phyloP scores from a whole-genome alignment of 1,140 invertebrate species.

The Lepidurus arcticus region DNA sequence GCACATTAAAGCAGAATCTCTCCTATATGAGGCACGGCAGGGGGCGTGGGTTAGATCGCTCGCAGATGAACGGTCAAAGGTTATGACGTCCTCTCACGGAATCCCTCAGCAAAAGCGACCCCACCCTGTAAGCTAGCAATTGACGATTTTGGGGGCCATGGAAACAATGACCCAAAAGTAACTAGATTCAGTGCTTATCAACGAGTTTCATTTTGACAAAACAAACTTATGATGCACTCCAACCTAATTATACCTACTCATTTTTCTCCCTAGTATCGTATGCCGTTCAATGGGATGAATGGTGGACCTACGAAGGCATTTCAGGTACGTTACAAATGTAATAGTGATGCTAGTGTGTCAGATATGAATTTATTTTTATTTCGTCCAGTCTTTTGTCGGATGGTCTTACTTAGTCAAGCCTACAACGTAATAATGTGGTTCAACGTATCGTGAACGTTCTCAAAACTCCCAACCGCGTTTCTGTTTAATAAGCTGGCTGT shows the following conservation, averaged over 20 bases:
- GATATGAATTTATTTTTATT: slow-evolving; percentile 30
- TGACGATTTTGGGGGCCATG: not conserved
- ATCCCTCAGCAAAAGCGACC: not conserved
- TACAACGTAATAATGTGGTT: no score
- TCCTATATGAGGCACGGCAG: not conserved
- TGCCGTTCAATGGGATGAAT: slow-evolving; percentile 57
- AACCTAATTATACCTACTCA: slow-evolving; percentile 30
- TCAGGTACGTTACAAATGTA: slow-evolving; percentile 49
- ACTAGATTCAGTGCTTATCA: not conserved
- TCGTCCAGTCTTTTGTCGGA: no score
- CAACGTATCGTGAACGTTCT: no score
- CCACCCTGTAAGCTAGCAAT: not conserved
- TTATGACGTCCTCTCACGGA: slow-evolving; percentile 9
- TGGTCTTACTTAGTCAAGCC: no score
- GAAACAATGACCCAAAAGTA: not conserved
- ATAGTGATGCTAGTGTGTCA: slow-evolving; percentile 32
- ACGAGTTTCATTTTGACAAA: not conserved
- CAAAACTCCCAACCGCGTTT: no score
- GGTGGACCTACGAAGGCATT: slow-evolving; percentile 64
- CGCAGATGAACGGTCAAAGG: not conserved
- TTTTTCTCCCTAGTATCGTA: slow-evolving; percentile 36
- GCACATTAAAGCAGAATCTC: not conserved
- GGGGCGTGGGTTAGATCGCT: not conserved
- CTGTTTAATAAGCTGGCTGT: no score
- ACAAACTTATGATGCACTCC: not conserved